Conservation (phyloP, 2,113 vertebrate genomes). For the Tragelaphus scriptus region DNA sequence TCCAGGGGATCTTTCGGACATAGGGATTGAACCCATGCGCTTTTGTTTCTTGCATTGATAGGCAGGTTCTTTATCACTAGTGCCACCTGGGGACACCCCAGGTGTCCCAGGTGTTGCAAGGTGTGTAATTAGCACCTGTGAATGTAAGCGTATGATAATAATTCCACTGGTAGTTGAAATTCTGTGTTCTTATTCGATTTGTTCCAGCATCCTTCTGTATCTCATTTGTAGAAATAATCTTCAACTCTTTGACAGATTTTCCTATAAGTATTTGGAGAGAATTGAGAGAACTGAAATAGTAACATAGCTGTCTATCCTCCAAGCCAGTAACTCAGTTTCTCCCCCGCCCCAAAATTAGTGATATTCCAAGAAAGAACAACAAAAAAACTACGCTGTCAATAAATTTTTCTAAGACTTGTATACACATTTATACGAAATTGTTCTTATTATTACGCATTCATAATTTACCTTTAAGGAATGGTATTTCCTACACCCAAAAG, state of each 20-base stretch:
- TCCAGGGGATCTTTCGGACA: neutral
- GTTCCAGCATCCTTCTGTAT: neutral
- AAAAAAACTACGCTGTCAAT: neutral
- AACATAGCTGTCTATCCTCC: neutral
- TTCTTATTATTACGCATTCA: neutral
- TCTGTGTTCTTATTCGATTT: neutral
- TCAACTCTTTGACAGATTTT: neutral
- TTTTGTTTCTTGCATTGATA: neutral
- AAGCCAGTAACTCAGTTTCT: neutral
- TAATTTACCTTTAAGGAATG: neutral
- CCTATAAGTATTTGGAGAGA: neutral
- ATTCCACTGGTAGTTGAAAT: neutral
- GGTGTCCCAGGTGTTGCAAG: neutral
- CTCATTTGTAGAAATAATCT: neutral
- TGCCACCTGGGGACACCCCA: neutral
- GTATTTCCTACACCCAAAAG: neutral
- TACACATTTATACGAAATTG: neutral
- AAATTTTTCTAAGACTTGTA: neutral
- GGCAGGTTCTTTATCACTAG: neutral
- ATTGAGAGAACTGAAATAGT: neutral
- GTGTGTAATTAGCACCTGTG: neutral
- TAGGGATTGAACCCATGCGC: rapidly evolving
- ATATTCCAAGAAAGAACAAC: neutral
- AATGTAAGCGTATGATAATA: neutral
- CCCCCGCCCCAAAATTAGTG: neutral